Evolutionary conservation across 2,888 invertebrate genomes (phyloP).

Genomic region (Augochlorella aurata): DNA sequence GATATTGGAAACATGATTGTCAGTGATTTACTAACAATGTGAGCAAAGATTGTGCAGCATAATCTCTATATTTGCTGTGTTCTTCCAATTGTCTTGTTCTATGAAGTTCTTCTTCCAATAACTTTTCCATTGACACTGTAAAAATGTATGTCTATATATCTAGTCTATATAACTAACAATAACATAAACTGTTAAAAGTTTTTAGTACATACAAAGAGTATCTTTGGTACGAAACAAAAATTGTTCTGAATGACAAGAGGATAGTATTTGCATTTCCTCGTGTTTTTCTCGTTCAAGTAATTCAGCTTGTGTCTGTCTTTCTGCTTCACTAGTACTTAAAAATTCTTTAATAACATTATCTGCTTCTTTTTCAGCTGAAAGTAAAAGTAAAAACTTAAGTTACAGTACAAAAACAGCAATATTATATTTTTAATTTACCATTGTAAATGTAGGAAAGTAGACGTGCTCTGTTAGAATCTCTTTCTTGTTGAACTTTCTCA

Average conservation of each 20-base stretch:
- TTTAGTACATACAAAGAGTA: conserved; percentile 83
- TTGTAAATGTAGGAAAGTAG: conserved; percentile 76
- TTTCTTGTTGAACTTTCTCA: conserved; percentile 86
- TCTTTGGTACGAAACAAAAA: conserved; percentile 86
- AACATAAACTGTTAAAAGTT: neutral
- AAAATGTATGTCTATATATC: conserved; percentile 11
- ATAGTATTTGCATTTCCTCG: conserved; percentile 87
- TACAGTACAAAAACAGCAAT: conserved; percentile 5
- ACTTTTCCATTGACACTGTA: conserved; percentile 86
- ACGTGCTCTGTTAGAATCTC: conserved; percentile 82
- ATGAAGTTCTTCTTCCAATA: conserved; percentile 87
- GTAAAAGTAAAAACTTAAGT: conserved; percentile 13
- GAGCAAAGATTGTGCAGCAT: conserved; percentile 85
- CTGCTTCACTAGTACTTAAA: conserved; percentile 84
- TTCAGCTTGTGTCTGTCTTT: conserved; percentile 84
- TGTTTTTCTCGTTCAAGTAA: conserved; percentile 86
- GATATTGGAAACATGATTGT: conserved; percentile 16
- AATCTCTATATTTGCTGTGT: conserved; percentile 85
- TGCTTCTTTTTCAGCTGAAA: conserved; percentile 85
- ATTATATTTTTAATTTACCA: conserved; percentile 63
- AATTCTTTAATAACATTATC: conserved; percentile 87
- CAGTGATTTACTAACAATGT: conserved; percentile 83
- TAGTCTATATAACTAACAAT: neutral
- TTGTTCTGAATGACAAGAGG: conserved; percentile 83
- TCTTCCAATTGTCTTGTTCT: conserved; percentile 85